Base-by-base conservation (phyloP, 37 sponge, comb jelly and placozoan species). In the Lycopodina hypogea region DNA sequence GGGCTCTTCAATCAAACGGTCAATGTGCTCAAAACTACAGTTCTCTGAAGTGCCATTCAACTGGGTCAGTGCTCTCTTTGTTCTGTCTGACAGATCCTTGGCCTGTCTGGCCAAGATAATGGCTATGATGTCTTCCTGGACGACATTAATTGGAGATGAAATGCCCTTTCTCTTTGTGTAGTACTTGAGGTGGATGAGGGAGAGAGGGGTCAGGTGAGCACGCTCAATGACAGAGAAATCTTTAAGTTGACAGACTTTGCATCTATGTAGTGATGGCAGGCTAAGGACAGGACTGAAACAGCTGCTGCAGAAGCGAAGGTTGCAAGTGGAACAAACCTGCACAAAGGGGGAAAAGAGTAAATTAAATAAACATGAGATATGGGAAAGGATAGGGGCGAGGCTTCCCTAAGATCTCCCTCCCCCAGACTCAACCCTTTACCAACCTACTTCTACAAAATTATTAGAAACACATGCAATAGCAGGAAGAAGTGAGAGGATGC, bases 51-150 rank as follows among this genome's bases (percentile, higher is more conserved):
- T 15, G 0, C 45, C 42, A 1, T 35, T 34, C 0, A 81, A 28
- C 36, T 73, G 55, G 23, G 26, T 7, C 30, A 77, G 63, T 33
- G 87, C 81, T 26, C 76, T 69, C 30, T 51, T 56, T 33, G 87
- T 81, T 33, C 51, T 66, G 34, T 74, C 58, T 2, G 60, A 30
- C 19, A 87, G 60, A 19, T 29, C 62, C 45, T 76, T 81, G 3
- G 81, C 87, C 58, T 87, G 87, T 22, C 59, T 56, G 1, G 40
- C 58, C 22, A 87, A 42, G 26, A 87, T 80, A 23, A 72, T 61
- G 32, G 75, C 81, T 4, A 87, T 40, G 28, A 87, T 59, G 42
- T 69, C 42, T 0, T 38, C 38, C 1, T 68, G 45, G 9, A 15
- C 26, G 26, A 50, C 68, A 42, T 57, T 68, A 26, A 42, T 28